Conservation (phyloP, 2,888 invertebrate genomes). For the Oscheius sp. region DNA sequence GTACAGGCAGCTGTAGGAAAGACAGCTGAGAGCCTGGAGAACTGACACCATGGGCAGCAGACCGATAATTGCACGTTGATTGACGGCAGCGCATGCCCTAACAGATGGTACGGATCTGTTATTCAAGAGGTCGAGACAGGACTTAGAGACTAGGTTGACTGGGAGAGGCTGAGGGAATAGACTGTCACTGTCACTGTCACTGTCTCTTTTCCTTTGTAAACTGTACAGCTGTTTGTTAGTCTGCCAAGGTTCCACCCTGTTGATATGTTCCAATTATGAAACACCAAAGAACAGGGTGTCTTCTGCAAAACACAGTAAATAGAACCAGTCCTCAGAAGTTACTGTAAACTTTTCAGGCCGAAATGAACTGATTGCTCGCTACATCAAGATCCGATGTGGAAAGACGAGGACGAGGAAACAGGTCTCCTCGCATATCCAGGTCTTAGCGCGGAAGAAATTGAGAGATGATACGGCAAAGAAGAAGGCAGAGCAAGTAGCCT, state of each 20-base stretch:
- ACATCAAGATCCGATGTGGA: constrained; percentile 98
- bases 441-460: constrained; percentile 95
- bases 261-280: not conserved
- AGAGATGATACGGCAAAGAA: constrained; percentile 97
- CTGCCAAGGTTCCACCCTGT: not conserved
- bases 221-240: not conserved
- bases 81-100: constrained; percentile 25
- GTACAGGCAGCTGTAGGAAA: no score
- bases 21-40: constrained; percentile 22
- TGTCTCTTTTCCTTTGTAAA: no score
- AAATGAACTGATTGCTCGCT: constrained; percentile 99
- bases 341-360: constrained; percentile 83
- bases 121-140: constrained; percentile 19
- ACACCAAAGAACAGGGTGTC: not conserved
- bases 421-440: constrained; percentile 99
- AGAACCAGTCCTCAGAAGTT: not conserved
- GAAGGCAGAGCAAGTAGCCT: constrained; percentile 79
- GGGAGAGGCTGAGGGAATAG: no score
- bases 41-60: constrained; percentile 27
- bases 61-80: constrained; percentile 31
- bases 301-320: not conserved
- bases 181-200: no score
- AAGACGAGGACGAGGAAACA: constrained; percentile 99
- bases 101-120: constrained; percentile 29
- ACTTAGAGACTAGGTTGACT: not conserved